Evolutionary conservation across 2,888 invertebrate genomes (phyloP), one percentile per base, ranked within the genome.

Genomic region (Eilema sororculum): DNA sequence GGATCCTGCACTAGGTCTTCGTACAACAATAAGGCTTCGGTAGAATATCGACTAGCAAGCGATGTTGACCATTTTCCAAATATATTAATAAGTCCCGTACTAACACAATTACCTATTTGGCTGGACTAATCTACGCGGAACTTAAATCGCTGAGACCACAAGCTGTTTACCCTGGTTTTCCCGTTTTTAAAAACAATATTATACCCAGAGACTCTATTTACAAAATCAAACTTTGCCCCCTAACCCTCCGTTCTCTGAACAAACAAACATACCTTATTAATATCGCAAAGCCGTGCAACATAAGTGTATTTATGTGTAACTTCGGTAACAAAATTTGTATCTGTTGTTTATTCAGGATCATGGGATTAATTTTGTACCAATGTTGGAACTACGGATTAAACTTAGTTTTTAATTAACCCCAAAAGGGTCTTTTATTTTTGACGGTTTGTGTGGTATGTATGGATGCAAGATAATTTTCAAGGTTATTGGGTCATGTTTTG

Each of bases 311-410:
- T 33, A 66, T 66, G 58, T 28, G 56, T 56, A 56, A 52, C 64
- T 65, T 52, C 6, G 64, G 52, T 30, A 22, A 67, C 61, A 58
- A 70, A 81, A 79, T 69, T 79, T 73, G 72, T 69, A 67, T 72
- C 72, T 68, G 65, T 73, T 67, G 78, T 80, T 80, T 79, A 74
- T 74, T 76, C 76, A 82, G 80, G 82, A 74, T 73, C 72, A 46
- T 33, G 71, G 78, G 73, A 80, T 80, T 73, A 75, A 78, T 78
- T 33, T 79, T 77, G 72, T 79, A 77, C 73, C 77, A 81, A 80
- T 81, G 78, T 81, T 80, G 60, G 61, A 56, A 61, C 60, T 72
- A 20, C 57, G 22, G 69, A 67, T 25, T 65, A 56, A 71, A 79
- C 72, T 68, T 41, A 46, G 66, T 79, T 80, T 80, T 75, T 75